A percentile compares a stretch with the other conserved stretches of the same genome.
Conservation (phyloP, 2,797 vertebrate genomes). For the Peromyscus nudipes region DNA sequence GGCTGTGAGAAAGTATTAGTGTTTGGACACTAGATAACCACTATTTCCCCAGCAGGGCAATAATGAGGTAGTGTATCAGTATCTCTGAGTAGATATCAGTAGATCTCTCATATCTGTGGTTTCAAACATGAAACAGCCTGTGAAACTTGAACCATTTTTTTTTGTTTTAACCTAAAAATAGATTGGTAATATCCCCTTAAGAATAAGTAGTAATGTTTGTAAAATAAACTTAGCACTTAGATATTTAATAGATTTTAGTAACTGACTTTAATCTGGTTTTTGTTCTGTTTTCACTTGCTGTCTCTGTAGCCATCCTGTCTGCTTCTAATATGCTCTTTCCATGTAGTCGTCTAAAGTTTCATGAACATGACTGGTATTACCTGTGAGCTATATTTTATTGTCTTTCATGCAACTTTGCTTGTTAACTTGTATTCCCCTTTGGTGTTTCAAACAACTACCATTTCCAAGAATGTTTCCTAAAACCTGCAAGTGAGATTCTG, state of each 20-base stretch:
- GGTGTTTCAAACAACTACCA: background rate
- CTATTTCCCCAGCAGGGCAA: background rate
- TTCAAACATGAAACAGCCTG: background rate
- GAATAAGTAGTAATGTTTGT: background rate
- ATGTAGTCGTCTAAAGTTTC: background rate
- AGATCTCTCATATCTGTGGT: background rate
- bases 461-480: background rate
- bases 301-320: background rate
- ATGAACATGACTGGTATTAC: background rate
- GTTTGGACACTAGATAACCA: background rate
- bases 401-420: background rate
- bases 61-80: background rate
- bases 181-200: background rate
- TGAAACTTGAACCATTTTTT: background rate
- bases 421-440: background rate
- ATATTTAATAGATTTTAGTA: background rate
- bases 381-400: background rate
- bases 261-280: background rate
- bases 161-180: background rate
- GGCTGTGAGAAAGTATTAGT: background rate
- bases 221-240: background rate
- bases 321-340: background rate
- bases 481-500: background rate
- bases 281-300: slow-evolving; percentile 4
- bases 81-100: no score